Base-by-base conservation (phyloP, 2,113 vertebrate species). In the Cyphomyrus discorhynchus region DNA sequence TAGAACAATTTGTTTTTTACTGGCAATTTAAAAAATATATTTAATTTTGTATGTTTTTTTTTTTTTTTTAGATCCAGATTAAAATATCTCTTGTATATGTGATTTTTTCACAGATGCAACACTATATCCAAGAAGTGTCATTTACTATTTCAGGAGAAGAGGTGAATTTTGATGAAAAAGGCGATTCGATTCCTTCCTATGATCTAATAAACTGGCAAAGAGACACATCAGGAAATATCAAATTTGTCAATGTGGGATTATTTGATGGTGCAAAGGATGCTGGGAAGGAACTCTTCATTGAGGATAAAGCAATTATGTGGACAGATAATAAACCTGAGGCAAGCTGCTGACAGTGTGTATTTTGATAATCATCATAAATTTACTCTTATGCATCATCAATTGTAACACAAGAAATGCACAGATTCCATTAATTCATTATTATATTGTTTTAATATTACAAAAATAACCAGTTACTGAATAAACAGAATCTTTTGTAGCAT, bases 141-240 rank as follows among this genome's bases (percentile, higher is more conserved):
- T 96, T 95, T 85, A 92, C 86, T 5, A 94, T 93, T 89, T 93
- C 80, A 3, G 95, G 92, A 52, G 94, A 96, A 58, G 92, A 91
- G 80, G 94, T 96, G 5, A 95, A 95, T 90, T 96, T 96, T 93
- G 95, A 96, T 92, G 90, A 91, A 21, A 96, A 96, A 50, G 96
- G 96, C 0, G 95, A 96, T 91, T 94, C 95, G 0, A 92, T 95
- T 53, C 95, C 95, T 5, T 95, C 95, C 62, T 96, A 96, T 89
- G 96, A 96, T 91, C 88, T 96, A 31, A 95, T 96, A 88, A 96
- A 96, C 92, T 96, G 96, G 96, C 95, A 96, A 91, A 94, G 91
- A 90, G 93, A 93, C 19, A 88, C 90, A 15, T 88, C 86, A 5
- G 94, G 95, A 17, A 95, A 92, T 84, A 94, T 91, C 92, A 80